A percentile compares a stretch with the other conserved stretches of the same genome.
Conservation (phyloP, 2,888 invertebrate genomes). For the Erynnis tages region DNA sequence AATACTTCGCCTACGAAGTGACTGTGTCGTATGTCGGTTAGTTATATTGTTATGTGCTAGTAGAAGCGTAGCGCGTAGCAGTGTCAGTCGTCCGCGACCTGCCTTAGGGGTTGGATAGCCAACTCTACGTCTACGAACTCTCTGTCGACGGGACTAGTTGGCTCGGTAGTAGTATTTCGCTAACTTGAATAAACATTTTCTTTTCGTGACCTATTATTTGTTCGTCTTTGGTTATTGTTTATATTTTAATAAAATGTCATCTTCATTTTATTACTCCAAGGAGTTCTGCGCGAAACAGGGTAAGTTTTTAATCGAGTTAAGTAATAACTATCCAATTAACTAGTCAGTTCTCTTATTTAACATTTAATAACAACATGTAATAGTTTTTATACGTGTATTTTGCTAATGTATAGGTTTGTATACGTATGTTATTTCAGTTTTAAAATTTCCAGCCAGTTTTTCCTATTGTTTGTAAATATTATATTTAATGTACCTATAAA, state of each 20-base stretch:
- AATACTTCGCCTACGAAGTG: slow-evolving; percentile 1
- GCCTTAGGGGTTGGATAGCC: slow-evolving; percentile 32
- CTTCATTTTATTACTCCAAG: slow-evolving; percentile 11
- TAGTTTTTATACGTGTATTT: neutral
- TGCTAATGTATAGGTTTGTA: too few species aligned
- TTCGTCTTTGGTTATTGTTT: neutral
- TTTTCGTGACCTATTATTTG: neutral
- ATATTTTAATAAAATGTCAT: neutral
- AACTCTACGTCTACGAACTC: slow-evolving; percentile 15
- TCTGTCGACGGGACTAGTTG: slow-evolving; percentile 34
- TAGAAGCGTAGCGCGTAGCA: slow-evolving; percentile 18
- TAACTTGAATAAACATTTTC: slow-evolving; percentile 38
- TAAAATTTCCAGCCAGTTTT: too few species aligned
- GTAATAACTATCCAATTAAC: slow-evolving; percentile 11
- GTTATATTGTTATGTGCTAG: neutral
- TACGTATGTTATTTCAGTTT: too few species aligned
- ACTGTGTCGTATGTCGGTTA: neutral
- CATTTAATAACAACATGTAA: neutral
- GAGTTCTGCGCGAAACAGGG: slow-evolving; percentile 11
- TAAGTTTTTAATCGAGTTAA: slow-evolving; percentile 26
- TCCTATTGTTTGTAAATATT: too few species aligned
- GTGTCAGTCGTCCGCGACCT: slow-evolving; percentile 42
- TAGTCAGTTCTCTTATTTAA: neutral
- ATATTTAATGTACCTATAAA: too few species aligned
- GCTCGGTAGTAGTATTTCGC: slow-evolving; percentile 34